Evolutionary conservation across 2,113 vertebrate genomes (phyloP), one percentile per base, ranked within the genome.

Genomic region (Varanus komodoensis): DNA sequence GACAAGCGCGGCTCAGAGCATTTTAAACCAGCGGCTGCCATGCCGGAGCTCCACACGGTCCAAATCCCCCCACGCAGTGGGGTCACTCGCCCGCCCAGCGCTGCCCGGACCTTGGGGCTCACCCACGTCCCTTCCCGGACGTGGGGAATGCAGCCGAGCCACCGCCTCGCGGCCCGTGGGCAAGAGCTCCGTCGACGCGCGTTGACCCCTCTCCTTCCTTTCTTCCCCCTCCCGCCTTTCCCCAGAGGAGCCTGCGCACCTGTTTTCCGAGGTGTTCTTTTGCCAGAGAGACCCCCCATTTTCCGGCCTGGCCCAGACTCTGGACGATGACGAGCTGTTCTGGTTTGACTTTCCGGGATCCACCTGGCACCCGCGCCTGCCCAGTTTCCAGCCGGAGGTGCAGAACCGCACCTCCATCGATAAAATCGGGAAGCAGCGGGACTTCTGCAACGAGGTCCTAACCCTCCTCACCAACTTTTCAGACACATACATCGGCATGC

Each of bases 301-400:
- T 0, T 0, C 89, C 0, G 94, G 89, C 38, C 93, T 97, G 38
- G 90, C 91, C 0, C 96, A 96, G 68, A 15, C 88, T 12, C 96
- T 94, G 0, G 92, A 95, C 0, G 82, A 86, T 0, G 95, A 96
- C 50, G 92, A 82, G 87, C 94, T 97, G n/a, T 97, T 97, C 94
- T 87, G 80, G 80, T 97, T 95, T 0, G 25, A 96, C 90, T 97
- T 97, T 67, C 57, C 38, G 1, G 34, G n/a, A 32, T 73, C 32
- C 32, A 73, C 32, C 21, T 89, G 94, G 27, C 86, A 87, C 29
- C 84, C 96, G 25, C 94, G 94, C 23, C 90, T 96, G 52, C 89
- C 93, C 0, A 93, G 93, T 11, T 96, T 97, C 87, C 87, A 90
- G 0, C 74, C 85, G 4, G 96, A 95, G 95, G 78, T 91, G 19